These are phyloP conservation scores for Chelonus formosanus DNA, from an alignment of 2,888 invertebrate genomes.

Conservation along the genomic window DNA sequence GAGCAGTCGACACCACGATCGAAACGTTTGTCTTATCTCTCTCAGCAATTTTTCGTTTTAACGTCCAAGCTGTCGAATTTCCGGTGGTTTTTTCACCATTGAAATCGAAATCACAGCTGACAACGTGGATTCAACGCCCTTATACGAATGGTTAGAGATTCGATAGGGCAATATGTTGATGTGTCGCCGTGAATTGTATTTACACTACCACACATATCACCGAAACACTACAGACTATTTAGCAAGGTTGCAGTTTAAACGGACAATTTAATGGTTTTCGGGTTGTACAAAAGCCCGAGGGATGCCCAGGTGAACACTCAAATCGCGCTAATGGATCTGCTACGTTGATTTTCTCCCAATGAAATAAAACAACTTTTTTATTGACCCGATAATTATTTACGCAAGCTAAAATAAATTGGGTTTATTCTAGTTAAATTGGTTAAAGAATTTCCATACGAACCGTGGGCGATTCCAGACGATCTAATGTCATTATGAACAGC, in stretches of 20 bases:
- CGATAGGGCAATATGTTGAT: slow-evolving; percentile 14
- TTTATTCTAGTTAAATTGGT: slow-evolving; percentile 10
- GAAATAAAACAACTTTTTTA: slow-evolving; percentile 18
- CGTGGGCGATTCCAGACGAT: slow-evolving; percentile 8
- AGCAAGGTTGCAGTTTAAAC: slow-evolving; percentile 28
- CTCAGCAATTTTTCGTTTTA: slow-evolving; percentile 25
- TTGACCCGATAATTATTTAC: slow-evolving; percentile 1
- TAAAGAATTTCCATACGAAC: slow-evolving; percentile 10
- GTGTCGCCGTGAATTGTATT: slow-evolving; percentile 21
- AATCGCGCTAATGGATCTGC: slow-evolving; percentile 32
- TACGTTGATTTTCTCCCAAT: slow-evolving; percentile 29
- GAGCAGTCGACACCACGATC: slow-evolving; percentile 11
- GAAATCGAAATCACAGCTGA: slow-evolving; percentile 27
- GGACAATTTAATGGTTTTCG: slow-evolving; percentile 35
- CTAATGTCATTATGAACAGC: slow-evolving; percentile 10
- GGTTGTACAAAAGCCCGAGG: slow-evolving; percentile 27
- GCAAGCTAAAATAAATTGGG: background rate
- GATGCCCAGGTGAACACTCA: slow-evolving; percentile 22
- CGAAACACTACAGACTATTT: slow-evolving; percentile 27
- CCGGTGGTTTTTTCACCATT: slow-evolving; percentile 16
- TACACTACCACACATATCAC: slow-evolving; percentile 19
- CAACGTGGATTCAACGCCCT: slow-evolving; percentile 1
- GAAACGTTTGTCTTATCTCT: slow-evolving; percentile 31
- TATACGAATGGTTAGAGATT: background rate
- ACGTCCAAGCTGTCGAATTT: slow-evolving; percentile 19